These are phyloP conservation scores for Clivina fossor DNA, from an alignment of 2,888 invertebrate genomes.

Conservation along the genomic window DNA sequence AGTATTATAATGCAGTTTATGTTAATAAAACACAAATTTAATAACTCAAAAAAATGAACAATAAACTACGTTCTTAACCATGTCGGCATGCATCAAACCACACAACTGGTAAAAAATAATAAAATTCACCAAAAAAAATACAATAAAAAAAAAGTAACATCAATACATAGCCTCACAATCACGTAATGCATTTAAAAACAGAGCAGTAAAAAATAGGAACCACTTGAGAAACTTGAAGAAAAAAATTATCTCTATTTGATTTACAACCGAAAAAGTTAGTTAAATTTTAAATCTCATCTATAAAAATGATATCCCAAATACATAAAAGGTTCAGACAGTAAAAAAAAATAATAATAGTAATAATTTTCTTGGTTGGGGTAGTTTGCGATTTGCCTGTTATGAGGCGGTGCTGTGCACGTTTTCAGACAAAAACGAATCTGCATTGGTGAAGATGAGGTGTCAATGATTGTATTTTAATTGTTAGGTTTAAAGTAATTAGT, in stretches of 20 bases:
- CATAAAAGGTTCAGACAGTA: no score
- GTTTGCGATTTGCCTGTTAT: conserved; percentile 11
- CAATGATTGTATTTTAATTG: conserved; percentile 22
- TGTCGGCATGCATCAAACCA: no score
- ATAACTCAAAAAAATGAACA: no score
- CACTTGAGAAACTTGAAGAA: conserved; percentile 18
- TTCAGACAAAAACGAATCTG: conserved; percentile 8
- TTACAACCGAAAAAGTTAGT: conserved; percentile 24
- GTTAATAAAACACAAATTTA: no score
- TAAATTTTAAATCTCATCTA: conserved; percentile 26
- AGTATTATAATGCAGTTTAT: no score
- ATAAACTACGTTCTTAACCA: no score
- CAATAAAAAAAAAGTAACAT: conserved; percentile 4
- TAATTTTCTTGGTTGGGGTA: neutral
- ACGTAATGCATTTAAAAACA: conserved; percentile 2
- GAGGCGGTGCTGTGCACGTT: neutral
- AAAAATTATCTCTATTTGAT: conserved; percentile 19
- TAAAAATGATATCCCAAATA: conserved; percentile 29
- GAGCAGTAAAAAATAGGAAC: conserved; percentile 2
- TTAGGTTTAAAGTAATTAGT: conserved; percentile 11
- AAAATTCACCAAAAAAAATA: neutral
- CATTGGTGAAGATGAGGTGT: conserved; percentile 13
- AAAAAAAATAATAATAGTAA: no score
- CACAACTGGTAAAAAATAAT: neutral
- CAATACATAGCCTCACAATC: conserved; percentile 12